Conservation (phyloP, 2,888 invertebrate genomes). For the Drosophila gaucha region DNA sequence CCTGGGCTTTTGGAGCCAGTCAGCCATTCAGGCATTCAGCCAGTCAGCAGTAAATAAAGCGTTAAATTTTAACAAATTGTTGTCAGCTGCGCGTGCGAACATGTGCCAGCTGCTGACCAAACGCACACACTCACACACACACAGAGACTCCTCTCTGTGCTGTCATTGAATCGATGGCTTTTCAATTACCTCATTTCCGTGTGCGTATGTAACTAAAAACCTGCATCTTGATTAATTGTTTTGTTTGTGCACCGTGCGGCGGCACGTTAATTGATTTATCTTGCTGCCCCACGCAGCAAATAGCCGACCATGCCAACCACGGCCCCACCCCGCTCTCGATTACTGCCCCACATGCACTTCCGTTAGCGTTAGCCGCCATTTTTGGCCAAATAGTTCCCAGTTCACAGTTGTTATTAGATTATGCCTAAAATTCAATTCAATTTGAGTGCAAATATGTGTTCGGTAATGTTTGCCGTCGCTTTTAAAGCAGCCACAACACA, state of each 20-base stretch:
- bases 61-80: constrained; percentile 80
- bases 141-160: background rate
- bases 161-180: constrained; percentile 64
- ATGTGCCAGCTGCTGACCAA: constrained; percentile 41
- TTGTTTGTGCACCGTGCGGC: constrained; percentile 54
- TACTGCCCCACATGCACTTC: constrained; percentile 43
- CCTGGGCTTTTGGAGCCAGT: constrained; percentile 5
- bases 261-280: constrained; percentile 74
- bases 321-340: too few relatives aligned
- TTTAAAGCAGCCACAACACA: constrained; percentile 43
- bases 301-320: constrained; percentile 8
- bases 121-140: background rate
- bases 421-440: constrained; percentile 69
- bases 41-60: constrained; percentile 73
- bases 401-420: constrained; percentile 66
- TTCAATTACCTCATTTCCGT: constrained; percentile 70
- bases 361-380: constrained; percentile 24
- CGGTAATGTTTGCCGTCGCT: constrained; percentile 41
- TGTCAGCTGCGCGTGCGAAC: constrained; percentile 67
- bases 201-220: constrained; percentile 57
- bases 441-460: constrained; percentile 80
- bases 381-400: constrained; percentile 26
- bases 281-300: constrained; percentile 50
- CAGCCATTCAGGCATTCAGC: constrained; percentile 19
- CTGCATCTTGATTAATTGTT: constrained; percentile 74